Base-by-base conservation (phyloP, 2,113 vertebrate species). In the Varanus komodoensis region DNA sequence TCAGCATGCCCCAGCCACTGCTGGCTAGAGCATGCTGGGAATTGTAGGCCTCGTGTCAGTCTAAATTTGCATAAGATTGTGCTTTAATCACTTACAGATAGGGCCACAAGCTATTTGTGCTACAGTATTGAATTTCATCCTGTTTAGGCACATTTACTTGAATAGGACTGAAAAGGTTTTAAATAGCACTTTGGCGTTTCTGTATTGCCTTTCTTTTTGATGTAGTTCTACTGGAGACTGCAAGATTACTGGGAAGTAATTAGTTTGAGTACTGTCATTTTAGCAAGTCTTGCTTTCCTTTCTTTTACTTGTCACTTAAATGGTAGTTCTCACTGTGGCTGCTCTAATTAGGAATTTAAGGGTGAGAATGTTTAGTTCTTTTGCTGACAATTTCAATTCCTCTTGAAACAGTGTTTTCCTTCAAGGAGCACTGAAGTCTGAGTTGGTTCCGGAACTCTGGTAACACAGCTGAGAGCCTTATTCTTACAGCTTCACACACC, bases 261-360 rank as follows among this genome's bases (percentile, higher is more conserved):
- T 88, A 73, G 75, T 86, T 78, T 86, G 89, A 89, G 61, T 79
- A 78, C 52, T 21, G 8, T 93, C 94, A 91, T 83, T 83, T 89
- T 89, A 89, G 64, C 74, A 93, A 88, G 34, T 79, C 0, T 4
- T 85, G 34, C 89, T 95, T 92, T 84, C 84, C 90, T 86, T 91
- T 90, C 92, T 75, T 84, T 54, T 82, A 80, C 34, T 95, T 92
- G 86, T 96, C 91, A 84, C 92, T 80, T 91, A 89, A 93, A 48
- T 92, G 89, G 48, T 82, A 74, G 69, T 95, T 92, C 48, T 78
- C 69, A 57, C 86, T 92, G 80, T 54, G 90, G 92, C 73, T 93
- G 92, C 67, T 93, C 88, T 95, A 95, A 96, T 95, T 94, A 93
- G 84, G 81, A 92, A 90, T 91, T 93, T 89, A 94, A 96, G 93